phyloP scores from a whole-genome alignment of 1,140 invertebrate species.

The Drosophila bocki region DNA sequence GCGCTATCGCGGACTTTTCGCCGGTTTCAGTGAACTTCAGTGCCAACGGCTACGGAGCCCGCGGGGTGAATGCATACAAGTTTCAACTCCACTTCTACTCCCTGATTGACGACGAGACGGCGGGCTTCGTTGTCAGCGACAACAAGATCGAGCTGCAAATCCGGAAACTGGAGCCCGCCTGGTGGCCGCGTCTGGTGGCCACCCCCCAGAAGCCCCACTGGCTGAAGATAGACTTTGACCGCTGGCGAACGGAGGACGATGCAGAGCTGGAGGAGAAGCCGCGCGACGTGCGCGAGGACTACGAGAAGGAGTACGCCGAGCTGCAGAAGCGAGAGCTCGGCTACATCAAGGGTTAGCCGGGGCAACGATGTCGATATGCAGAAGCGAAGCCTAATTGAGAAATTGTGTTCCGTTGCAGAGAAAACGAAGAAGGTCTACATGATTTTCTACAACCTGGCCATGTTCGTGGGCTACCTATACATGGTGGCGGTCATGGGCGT shows the following conservation, averaged over 20 bases:
- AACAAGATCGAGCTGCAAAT: slow-evolving; percentile 92
- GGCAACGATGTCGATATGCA: slow-evolving; percentile 4
- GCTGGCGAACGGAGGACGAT: slow-evolving; percentile 91
- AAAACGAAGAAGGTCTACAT: slow-evolving; percentile 94
- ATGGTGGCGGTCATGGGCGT: slow-evolving; percentile 91
- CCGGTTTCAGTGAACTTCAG: slow-evolving; percentile 88
- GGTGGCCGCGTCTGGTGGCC: slow-evolving; percentile 93
- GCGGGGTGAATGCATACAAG: slow-evolving; percentile 89
- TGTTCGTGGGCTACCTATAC: slow-evolving; percentile 95
- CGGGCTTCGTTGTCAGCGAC: slow-evolving; percentile 87
- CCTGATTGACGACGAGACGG: slow-evolving; percentile 89
- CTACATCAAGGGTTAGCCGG: slow-evolving; percentile 89
- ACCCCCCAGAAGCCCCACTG: slow-evolving; percentile 93
- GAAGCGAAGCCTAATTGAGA: not conserved
- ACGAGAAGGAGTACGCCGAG: slow-evolving; percentile 91
- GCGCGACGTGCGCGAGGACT: slow-evolving; percentile 90
- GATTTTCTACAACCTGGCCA: slow-evolving; percentile 95
- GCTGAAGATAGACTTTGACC: slow-evolving; percentile 96
- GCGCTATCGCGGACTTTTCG: slow-evolving; percentile 85
- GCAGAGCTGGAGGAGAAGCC: slow-evolving; percentile 88
- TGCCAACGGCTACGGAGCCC: slow-evolving; percentile 89
- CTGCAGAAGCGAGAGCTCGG: slow-evolving; percentile 92
- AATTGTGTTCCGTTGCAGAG: slow-evolving; percentile 84
- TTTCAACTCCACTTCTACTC: slow-evolving; percentile 91
- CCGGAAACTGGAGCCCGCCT: slow-evolving; percentile 89